Conservation (phyloP, 2,797 vertebrate species). For the Glossophaga mutica region DNA sequence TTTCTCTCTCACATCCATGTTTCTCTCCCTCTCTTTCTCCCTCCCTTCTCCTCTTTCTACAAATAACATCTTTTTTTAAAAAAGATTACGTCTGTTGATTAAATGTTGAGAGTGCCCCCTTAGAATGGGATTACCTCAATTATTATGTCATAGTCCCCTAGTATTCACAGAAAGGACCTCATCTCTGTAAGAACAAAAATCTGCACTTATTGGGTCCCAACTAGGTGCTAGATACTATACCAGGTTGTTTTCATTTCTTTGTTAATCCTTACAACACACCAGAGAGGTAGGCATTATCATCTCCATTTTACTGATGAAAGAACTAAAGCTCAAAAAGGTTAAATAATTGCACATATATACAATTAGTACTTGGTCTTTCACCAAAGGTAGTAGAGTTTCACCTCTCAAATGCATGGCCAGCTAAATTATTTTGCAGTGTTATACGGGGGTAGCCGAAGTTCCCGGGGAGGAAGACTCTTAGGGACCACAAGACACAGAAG, state of each 20-base stretch:
- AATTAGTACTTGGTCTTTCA: background rate
- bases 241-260: background rate
- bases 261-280: background rate
- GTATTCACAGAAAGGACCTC: background rate
- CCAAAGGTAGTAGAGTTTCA: conserved; percentile 2
- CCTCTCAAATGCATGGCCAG: background rate
- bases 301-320: background rate
- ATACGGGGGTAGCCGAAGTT: background rate
- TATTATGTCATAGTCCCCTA: background rate
- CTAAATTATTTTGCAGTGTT: conserved; percentile 3
- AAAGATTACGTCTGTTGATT: background rate
- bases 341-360: conserved; percentile 12
- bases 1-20: background rate
- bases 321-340: background rate
- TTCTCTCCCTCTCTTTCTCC: background rate
- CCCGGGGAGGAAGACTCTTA: background rate
- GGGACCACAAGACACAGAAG: background rate
- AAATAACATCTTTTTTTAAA: no score
- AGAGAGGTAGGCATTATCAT: background rate
- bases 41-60: no score
- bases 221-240: background rate
- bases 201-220: background rate
- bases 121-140: background rate
- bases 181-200: conserved; percentile 11
- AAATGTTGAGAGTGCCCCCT: background rate